phyloP scores from a whole-genome alignment of 2,888 invertebrate genomes.

The Paralinhomoeus sp. region DNA sequence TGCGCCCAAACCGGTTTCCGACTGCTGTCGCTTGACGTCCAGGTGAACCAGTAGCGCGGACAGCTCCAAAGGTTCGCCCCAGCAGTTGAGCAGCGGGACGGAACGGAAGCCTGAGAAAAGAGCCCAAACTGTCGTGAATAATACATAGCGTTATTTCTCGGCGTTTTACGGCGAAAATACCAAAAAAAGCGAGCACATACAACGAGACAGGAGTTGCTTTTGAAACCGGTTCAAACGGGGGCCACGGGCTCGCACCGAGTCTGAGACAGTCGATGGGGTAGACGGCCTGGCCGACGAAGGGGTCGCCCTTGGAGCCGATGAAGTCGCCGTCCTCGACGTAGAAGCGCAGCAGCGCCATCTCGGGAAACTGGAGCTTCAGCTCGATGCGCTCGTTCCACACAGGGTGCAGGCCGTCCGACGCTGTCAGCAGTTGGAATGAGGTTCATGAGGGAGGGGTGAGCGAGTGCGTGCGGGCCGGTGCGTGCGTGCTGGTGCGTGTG shows the following conservation, averaged over 20 bases:
- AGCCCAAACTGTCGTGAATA: neutral
- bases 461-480: too few species aligned
- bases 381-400: conserved; percentile 68
- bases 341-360: conserved; percentile 56
- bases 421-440: too few species aligned
- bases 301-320: conserved; percentile 60
- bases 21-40: conserved; percentile 32
- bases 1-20: too few species aligned
- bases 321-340: conserved; percentile 82
- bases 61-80: conserved; percentile 72
- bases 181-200: too few species aligned
- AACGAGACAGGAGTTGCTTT: too few species aligned
- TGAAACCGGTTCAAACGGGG: too few species aligned
- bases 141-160: too few species aligned
- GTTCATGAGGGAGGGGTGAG: too few species aligned
- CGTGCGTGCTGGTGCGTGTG: too few species aligned
- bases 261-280: conserved; percentile 44
- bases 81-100: conserved; percentile 64
- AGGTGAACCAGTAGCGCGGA: conserved; percentile 65
- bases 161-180: neutral
- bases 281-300: conserved; percentile 84
- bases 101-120: conserved; percentile 51
- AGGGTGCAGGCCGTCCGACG: conserved; percentile 79
- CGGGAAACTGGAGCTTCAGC: conserved; percentile 55
- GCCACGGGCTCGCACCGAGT: conserved; percentile 7